Evolutionary conservation across 2,113 vertebrate species (phyloP).

Genomic region (Ochotona princeps): DNA sequence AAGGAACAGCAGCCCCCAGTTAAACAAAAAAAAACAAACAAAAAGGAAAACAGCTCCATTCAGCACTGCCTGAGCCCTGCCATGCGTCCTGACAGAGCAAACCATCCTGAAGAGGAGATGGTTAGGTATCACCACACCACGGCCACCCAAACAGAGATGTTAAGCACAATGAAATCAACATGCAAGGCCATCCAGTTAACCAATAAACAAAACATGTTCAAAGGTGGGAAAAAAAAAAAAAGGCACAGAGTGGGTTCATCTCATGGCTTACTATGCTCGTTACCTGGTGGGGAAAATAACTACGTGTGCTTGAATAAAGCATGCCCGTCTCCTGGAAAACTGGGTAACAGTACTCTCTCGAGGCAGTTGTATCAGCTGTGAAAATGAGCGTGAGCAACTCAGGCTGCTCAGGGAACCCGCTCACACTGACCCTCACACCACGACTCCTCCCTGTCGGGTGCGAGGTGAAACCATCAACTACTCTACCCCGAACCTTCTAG

Average conservation of each 20-base stretch:
- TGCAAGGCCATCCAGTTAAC: background rate
- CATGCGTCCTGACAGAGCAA: too few species aligned
- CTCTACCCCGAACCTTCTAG: slow-evolving; percentile 83
- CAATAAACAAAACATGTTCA: background rate
- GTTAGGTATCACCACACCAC: background rate
- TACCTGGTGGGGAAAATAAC: too few species aligned
- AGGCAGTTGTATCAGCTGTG: slow-evolving; percentile 87
- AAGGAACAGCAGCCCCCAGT: background rate
- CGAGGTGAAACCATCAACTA: slow-evolving; percentile 88
- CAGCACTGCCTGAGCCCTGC: background rate
- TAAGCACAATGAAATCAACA: background rate
- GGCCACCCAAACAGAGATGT: background rate
- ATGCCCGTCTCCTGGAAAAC: slow-evolving; percentile 83
- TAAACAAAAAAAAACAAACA: background rate
- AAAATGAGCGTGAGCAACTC: slow-evolving; percentile 79
- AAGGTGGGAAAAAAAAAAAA: background rate
- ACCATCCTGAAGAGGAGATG: background rate
- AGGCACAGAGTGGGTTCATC: background rate
- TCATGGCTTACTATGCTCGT: too few species aligned
- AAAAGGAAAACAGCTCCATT: background rate
- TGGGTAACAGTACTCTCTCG: slow-evolving; percentile 88
- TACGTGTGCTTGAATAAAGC: background rate
- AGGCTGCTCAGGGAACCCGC: too few species aligned
- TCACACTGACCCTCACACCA: slow-evolving; percentile 88
- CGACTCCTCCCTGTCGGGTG: slow-evolving; percentile 87